phyloP scores from a whole-genome alignment of 2,113 vertebrate genomes.

The Microtus ochrogaster region DNA sequence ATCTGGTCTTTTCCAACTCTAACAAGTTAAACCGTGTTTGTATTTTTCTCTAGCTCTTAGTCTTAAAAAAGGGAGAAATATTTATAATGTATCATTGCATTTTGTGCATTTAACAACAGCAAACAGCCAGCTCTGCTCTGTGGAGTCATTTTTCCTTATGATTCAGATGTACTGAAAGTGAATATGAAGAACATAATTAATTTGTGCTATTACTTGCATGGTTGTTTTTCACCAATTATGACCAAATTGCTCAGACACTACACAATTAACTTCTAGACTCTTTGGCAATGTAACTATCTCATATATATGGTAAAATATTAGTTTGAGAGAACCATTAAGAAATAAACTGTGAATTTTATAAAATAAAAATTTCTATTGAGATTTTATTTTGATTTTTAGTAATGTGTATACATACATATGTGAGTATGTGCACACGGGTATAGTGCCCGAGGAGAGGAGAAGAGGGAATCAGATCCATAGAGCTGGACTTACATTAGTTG shows the following conservation, averaged over 20 bases:
- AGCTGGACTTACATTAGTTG: not conserved
- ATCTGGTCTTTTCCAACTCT: not conserved
- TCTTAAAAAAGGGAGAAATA: not conserved
- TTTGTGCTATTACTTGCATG: not conserved
- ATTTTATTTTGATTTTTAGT: not conserved
- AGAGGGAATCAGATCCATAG: not conserved
- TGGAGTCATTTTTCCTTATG: conserved; percentile 9
- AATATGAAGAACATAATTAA: not conserved
- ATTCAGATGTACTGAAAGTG: conserved; percentile 28
- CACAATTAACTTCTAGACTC: conserved; percentile 18
- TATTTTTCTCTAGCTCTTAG: not conserved
- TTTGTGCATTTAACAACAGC: conserved; percentile 38
- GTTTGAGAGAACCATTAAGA: not conserved
- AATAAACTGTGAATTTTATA: not conserved
- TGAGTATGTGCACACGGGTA: not conserved
- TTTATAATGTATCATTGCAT: not conserved
- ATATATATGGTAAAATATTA: conserved; percentile 8
- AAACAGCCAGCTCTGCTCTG: not conserved
- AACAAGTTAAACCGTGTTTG: not conserved
- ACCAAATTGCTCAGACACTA: conserved; percentile 15
- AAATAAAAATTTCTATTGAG: not conserved
- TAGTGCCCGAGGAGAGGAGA: not conserved
- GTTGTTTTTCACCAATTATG: not conserved
- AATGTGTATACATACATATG: not conserved
- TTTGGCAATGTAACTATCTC: not conserved